Evolutionary conservation across 2,888 invertebrate genomes (phyloP).

Genomic region (Caenorhabditis japonica): DNA sequence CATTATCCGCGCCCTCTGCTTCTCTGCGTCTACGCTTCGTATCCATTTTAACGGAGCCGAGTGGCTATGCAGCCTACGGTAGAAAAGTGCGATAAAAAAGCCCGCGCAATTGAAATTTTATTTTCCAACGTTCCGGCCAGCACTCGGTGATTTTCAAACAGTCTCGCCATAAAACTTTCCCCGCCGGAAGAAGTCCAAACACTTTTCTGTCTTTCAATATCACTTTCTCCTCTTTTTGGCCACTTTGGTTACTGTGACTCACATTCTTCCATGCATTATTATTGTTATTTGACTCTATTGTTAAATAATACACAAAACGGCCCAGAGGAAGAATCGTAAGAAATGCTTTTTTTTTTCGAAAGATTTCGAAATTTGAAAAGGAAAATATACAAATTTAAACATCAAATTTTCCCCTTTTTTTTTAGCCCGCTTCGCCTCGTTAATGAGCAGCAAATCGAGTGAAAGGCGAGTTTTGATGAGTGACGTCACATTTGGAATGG

Average conservation of each 20-base stretch:
- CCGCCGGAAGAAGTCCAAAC: too few species aligned
- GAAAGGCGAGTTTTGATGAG: constrained; percentile 41
- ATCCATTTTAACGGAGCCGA: too few species aligned
- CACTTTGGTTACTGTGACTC: constrained; percentile 41
- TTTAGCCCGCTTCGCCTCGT: constrained; percentile 40
- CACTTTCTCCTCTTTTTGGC: constrained; percentile 26
- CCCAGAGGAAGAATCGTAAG: not conserved
- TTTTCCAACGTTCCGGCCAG: too few species aligned
- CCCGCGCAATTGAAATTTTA: too few species aligned
- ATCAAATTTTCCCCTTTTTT: constrained; percentile 8
- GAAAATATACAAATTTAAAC: constrained; percentile 5
- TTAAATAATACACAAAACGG: constrained; percentile 34
- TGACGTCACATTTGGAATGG: constrained; percentile 38
- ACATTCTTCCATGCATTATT: constrained; percentile 15
- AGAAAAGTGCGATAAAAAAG: too few species aligned
- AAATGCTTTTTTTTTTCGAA: not conserved
- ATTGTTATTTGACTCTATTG: constrained; percentile 34
- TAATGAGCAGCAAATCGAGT: constrained; percentile 34
- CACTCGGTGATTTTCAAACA: too few species aligned
- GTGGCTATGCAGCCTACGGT: too few species aligned
- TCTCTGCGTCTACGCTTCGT: too few species aligned
- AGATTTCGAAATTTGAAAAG: constrained; percentile 1
- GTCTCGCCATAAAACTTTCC: not conserved
- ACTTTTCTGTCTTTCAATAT: constrained; percentile 1
- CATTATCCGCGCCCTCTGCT: not conserved